phyloP scores from a whole-genome alignment of 1,140 invertebrate species.

The Zaprionus ghesquierei region DNA sequence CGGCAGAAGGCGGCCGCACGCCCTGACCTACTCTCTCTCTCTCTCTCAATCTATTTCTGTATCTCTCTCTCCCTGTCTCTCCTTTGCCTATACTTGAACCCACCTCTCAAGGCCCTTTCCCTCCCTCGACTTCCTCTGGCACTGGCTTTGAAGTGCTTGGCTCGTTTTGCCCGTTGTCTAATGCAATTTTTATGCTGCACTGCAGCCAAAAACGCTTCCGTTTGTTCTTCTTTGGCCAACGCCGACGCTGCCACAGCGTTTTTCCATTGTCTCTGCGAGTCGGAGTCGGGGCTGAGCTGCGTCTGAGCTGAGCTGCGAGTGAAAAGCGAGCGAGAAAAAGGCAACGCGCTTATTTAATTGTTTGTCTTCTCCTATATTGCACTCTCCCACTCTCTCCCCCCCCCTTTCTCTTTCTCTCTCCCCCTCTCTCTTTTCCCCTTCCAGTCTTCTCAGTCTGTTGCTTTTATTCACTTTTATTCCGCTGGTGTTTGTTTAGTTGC shows the following conservation, averaged over 20 bases:
- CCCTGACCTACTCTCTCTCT: neutral
- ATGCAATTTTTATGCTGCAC: constrained; percentile 77
- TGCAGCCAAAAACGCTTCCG: constrained; percentile 61
- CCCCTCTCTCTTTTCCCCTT: constrained; percentile 1
- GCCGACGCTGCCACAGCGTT: neutral
- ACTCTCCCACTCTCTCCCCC: neutral
- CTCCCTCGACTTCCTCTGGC: neutral
- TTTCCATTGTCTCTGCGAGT: constrained; percentile 48
- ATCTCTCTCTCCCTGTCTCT: neutral
- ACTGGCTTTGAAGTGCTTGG: constrained; percentile 39
- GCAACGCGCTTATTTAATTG: constrained; percentile 67
- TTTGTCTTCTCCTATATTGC: constrained; percentile 1
- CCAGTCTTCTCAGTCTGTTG: constrained; percentile 3
- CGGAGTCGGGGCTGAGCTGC: neutral
- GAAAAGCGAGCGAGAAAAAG: constrained; percentile 39
- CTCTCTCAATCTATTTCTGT: no score
- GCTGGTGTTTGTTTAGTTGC: constrained; percentile 33
- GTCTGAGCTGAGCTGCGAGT: constrained; percentile 7
- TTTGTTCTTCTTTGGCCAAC: constrained; percentile 11
- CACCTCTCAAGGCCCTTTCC: neutral
- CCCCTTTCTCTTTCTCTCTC: neutral
- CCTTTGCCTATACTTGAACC: neutral
- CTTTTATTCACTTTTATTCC: constrained; percentile 20
- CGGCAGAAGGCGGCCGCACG: neutral
- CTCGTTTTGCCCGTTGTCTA: constrained; percentile 53